Conservation (phyloP, 2,113 vertebrate species). For the Charadrius vociferus region DNA sequence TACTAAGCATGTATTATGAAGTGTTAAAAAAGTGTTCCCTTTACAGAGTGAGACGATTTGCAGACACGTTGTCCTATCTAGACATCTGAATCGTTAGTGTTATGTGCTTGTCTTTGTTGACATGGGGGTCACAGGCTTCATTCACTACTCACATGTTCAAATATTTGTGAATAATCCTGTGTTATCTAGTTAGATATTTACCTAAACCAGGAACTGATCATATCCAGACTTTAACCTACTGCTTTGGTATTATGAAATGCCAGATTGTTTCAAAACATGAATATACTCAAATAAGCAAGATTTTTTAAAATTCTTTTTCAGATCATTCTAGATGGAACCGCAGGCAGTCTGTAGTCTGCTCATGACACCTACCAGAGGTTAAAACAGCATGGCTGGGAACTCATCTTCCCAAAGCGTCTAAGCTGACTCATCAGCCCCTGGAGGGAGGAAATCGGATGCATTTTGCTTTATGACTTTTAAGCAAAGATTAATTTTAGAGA, state of each 20-base stretch:
- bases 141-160: constrained; percentile 57
- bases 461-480: constrained; percentile 5
- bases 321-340: constrained; percentile 72
- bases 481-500: constrained; percentile 1
- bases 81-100: background rate
- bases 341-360: constrained; percentile 64
- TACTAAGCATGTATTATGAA: background rate
- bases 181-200: constrained; percentile 59
- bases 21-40: background rate
- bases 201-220: constrained; percentile 29
- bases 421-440: background rate
- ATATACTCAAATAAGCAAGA: constrained; percentile 28
- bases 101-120: constrained; percentile 20
- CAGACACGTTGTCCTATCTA: background rate
- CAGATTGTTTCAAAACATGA: constrained; percentile 12
- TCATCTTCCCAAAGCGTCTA: background rate
- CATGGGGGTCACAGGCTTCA: background rate
- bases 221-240: constrained; percentile 53
- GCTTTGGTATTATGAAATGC: constrained; percentile 45
- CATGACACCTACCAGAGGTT: constrained; percentile 38
- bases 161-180: constrained; percentile 51
- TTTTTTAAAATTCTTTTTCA: constrained; percentile 57
- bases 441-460: constrained; percentile 19
- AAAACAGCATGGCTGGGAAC: background rate
- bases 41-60: background rate